Conservation (phyloP, 2,113 vertebrate species). For the Thryonomys swinderianus region DNA sequence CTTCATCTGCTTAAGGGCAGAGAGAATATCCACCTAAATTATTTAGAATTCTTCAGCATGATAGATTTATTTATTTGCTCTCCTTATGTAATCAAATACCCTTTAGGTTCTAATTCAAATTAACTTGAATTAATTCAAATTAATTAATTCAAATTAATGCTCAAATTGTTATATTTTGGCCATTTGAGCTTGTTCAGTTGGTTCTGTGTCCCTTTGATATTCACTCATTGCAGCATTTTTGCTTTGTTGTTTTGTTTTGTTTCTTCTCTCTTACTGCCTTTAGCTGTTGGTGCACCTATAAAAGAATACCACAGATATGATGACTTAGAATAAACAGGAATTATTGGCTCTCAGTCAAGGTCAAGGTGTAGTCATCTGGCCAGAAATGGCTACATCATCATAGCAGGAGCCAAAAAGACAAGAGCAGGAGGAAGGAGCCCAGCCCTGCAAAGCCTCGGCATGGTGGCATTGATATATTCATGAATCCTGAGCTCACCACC, state of each 20-base stretch:
- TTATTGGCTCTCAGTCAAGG: background rate
- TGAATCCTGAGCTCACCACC: background rate
- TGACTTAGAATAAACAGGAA: background rate
- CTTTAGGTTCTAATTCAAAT: background rate
- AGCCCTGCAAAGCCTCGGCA: background rate
- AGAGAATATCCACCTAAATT: background rate
- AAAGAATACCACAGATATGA: background rate
- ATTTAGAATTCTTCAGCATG: background rate
- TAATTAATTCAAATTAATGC: background rate
- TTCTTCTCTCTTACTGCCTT: background rate
- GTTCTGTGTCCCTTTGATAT: background rate
- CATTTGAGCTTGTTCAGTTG: background rate
- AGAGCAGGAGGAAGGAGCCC: background rate
- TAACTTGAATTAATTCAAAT: background rate
- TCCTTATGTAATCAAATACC: background rate
- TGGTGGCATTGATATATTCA: no score
- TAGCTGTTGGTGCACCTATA: background rate
- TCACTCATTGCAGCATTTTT: background rate
- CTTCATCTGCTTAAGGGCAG: background rate
- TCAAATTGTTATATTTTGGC: background rate
- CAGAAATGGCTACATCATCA: no score
- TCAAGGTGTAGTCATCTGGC: background rate
- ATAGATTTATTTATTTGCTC: background rate
- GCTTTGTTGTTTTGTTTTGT: background rate
- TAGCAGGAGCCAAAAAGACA: background rate